Evolutionary conservation across 2,113 vertebrate species (phyloP), one percentile per base, ranked within the genome.

Genomic region (Hippolais icterina): DNA sequence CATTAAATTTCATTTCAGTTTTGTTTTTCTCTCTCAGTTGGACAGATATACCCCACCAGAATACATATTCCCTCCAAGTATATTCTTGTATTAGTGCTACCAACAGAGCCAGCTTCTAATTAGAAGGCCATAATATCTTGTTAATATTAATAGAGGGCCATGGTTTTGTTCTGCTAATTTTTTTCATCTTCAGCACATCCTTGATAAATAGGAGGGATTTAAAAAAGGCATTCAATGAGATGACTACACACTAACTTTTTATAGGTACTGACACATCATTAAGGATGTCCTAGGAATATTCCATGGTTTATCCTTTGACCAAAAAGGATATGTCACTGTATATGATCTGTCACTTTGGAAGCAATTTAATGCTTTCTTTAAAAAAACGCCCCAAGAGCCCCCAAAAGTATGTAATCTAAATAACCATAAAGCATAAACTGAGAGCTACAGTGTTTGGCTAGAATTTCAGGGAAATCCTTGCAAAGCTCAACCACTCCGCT

Each of bases 11-110:
- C 77, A 53, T 64, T 69, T 87, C 53, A 91, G 90, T 61, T 89
- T 85, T 92, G 77, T 87, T 96, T 96, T 96, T 95, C 90, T 64
- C 60, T 92, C 83, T 84, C 80, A 94, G 87, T 64, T 88, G 94
- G 88, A 90, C 54, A 90, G 77, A 97, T 76, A 70, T 83, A 81
- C 20, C 87, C 68, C 22, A 60, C 7, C 27, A 39, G 83, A 96
- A 91, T 72, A 90, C 56, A 79, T 90, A 93, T 47, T 76, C 56
- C 85, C 61, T 65, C 71, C 70, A 94, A 96, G 94, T 87, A 70
- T 12, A 61, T 93, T 85, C 96, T 87, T 90, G 28, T 92, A 46
- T 83, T 57, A 92, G 64, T 71, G 79, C 31, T 91, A 93, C 70
- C 85, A 86, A 85, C 37, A 94, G 33, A 94, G 52, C 28, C 70